These are phyloP conservation scores for Rotaria sp. DNA, from an alignment of 2,888 invertebrate species.

Conservation along the genomic window DNA sequence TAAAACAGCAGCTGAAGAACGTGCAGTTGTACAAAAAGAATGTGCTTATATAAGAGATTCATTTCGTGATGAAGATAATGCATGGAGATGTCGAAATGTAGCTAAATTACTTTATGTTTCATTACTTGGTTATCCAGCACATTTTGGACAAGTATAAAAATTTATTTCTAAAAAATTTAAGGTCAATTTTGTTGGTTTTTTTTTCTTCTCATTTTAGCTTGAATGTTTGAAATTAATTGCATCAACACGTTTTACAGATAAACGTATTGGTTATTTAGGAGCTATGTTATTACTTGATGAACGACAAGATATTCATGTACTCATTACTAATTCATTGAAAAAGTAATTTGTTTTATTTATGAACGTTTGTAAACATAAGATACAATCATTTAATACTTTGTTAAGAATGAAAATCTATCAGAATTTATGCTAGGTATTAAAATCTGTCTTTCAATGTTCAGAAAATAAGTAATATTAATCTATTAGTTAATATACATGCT, in stretches of 20 bases:
- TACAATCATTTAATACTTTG: no score
- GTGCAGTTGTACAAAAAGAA: constrained; percentile 97
- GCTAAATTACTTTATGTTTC: constrained; percentile 98
- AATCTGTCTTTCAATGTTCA: no score
- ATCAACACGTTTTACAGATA: constrained; percentile 94
- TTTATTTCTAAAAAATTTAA: neutral
- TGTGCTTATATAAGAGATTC: constrained; percentile 96
- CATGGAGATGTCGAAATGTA: constrained; percentile 98
- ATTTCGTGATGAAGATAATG: constrained; percentile 95
- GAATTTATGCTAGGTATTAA: no score
- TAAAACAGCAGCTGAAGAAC: constrained; percentile 92
- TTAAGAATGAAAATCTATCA: no score
- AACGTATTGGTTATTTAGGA: constrained; percentile 94
- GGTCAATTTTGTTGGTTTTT: neutral
- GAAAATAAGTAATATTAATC: no score
- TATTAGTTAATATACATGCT: no score
- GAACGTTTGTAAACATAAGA: no score
- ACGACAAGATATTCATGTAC: constrained; percentile 91
- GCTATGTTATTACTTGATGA: constrained; percentile 97
- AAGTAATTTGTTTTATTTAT: constrained; percentile 68
- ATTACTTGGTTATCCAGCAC: constrained; percentile 98
- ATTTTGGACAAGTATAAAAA: constrained; percentile 78
- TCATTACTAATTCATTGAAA: constrained; percentile 97
- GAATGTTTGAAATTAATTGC: constrained; percentile 98
- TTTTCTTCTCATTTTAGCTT: constrained; percentile 61